Evolutionary conservation across 2,797 vertebrate genomes (phyloP).

Genomic region (Pangasius krempfi): DNA sequence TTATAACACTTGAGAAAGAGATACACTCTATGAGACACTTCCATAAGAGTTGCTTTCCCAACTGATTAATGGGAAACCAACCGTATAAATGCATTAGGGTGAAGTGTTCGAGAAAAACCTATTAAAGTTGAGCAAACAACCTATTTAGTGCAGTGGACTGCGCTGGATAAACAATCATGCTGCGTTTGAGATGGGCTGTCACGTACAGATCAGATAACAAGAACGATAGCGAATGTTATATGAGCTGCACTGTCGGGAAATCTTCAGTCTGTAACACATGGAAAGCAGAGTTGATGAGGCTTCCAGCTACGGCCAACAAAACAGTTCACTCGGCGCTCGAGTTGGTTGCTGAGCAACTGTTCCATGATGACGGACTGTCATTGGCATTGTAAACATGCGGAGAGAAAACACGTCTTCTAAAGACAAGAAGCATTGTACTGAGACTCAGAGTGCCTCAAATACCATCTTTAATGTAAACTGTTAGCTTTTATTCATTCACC

Average conservation of each 20-base stretch:
- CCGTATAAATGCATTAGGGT: neutral
- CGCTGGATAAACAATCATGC: neutral
- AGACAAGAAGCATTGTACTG: neutral
- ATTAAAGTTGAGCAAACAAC: neutral
- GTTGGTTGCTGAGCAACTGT: slow-evolving; percentile 44
- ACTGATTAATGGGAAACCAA: neutral
- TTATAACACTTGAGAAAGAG: neutral
- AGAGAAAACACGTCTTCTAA: neutral
- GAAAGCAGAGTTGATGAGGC: slow-evolving; percentile 11
- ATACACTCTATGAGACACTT: neutral
- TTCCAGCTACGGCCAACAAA: slow-evolving; percentile 9
- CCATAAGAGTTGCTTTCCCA: neutral
- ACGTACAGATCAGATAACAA: neutral
- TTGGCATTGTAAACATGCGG: slow-evolving; percentile 3
- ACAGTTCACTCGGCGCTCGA: neutral
- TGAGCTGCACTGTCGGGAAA: neutral
- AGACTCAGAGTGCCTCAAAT: neutral
- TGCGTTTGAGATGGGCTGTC: neutral
- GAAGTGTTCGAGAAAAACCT: neutral
- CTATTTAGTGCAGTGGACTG: neutral
- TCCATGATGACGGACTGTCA: slow-evolving; percentile 25
- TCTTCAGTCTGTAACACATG: neutral
- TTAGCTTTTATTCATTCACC: neutral
- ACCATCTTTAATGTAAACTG: neutral
- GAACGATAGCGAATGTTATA: neutral